Percentiles rank a stretch among this genome's conserved stretches.
Conservation (phyloP, 2,113 vertebrate species). For the Hemiprocne comata region DNA sequence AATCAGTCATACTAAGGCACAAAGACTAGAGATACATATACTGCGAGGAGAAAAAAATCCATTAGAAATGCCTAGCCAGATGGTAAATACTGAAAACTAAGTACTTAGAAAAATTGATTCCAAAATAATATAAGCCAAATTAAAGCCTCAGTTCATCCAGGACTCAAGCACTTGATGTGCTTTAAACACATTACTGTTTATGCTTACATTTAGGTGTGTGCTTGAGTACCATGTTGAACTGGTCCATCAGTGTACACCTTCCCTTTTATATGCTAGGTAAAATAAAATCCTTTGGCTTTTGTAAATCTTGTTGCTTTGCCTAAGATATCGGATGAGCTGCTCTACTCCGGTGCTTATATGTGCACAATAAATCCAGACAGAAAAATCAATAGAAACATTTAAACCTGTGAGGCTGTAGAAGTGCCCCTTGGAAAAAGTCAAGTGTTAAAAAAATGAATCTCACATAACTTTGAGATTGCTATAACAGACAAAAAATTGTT, state of each 20-base stretch:
- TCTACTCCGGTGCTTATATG: conserved; percentile 52
- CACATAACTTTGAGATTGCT: not conserved
- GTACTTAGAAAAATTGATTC: not conserved
- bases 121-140: not conserved
- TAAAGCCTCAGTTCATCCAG: not conserved
- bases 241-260: not conserved
- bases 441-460: conserved; percentile 52
- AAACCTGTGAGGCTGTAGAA: conserved; percentile 63
- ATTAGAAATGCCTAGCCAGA: conserved; percentile 30
- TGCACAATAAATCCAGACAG: conserved; percentile 68
- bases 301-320: conserved; percentile 45
- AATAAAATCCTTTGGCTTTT: conserved; percentile 7
- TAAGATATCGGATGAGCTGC: conserved; percentile 55
- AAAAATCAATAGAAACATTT: conserved; percentile 78
- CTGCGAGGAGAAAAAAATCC: conserved; percentile 6
- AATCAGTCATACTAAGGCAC: conserved; percentile 17
- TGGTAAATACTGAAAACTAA: conserved; percentile 16
- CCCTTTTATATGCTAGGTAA: not conserved
- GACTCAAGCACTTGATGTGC: not conserved
- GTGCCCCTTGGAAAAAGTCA: conserved; percentile 63
- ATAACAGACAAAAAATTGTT: conserved; percentile 16
- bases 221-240: not conserved
- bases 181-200: not conserved
- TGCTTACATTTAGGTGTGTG: not conserved
- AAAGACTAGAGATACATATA: not conserved